Base-by-base conservation (phyloP, 2,888 invertebrate genomes). In the Pyrgus malvae region DNA sequence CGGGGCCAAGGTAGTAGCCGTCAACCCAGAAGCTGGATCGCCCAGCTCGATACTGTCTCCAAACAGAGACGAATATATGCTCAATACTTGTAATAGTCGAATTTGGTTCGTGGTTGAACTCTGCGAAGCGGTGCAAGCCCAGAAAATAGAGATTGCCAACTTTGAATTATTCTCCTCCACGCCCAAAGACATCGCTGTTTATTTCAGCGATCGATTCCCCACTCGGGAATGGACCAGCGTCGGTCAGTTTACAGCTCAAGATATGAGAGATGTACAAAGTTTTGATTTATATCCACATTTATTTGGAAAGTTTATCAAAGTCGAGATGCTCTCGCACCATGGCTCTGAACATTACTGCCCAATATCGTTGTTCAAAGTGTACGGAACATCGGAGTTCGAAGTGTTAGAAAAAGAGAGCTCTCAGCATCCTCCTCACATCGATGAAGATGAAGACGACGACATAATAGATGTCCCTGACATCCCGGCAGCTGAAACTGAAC, bases 321-420 rank as follows among this genome's bases (percentile, higher is more conserved):
- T 96, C 0, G 99, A 99, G 71, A 92, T 99, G 72, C 92, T 96
- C 60, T 96, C 97, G 31, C 98, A 99, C 80, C 97, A 98, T 79
- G 99, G 99, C 14, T 94, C 95, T 6, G 99, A 99, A 81, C 99
- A 99, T 79, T 99, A 96, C 79, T 99, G 99, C 77, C 99, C 99
- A 0, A 92, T 99, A 61, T 98, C 98, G n/a, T 91, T 98, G 45
- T 96, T 99, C 79, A 94, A 96, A 58, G 96, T 97, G 1, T 98
- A 96, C 74, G 99, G 98, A 12, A 97, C 97, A 1, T 97, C 97
- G 9, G 98, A 98, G 75, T 97, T 96, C 74, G 97, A 97, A 78
- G 97, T 96, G 1, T 83, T 97, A 42, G 96, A 96, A 75, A 96
- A 95, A 48, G 96, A 96, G 74, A 95, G 94, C 66, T 92, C 94